Evolutionary conservation across 2,888 invertebrate species (phyloP).

Genomic region (Pandemis cinnamomeana): DNA sequence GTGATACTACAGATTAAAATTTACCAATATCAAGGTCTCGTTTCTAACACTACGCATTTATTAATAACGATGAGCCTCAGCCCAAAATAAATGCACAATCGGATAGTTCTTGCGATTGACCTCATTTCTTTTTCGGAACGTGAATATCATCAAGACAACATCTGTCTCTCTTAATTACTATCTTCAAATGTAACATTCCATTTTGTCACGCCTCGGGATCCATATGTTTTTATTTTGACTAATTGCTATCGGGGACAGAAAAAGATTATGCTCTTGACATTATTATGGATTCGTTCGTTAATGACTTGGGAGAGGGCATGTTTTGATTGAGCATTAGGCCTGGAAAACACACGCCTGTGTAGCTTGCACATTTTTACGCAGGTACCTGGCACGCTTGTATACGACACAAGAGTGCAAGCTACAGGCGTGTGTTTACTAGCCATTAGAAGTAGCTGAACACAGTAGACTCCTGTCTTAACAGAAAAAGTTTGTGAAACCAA

Average conservation of each 20-base stretch:
- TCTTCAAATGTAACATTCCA: constrained; percentile 20
- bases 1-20: constrained; percentile 3
- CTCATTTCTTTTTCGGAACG: constrained; percentile 68
- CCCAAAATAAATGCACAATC: constrained; percentile 57
- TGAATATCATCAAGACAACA: constrained; percentile 47
- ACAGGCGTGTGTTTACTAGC: no score
- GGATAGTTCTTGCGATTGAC: constrained; percentile 63
- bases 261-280: constrained; percentile 1
- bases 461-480: neutral
- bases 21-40: constrained; percentile 37
- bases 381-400: no score
- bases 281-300: neutral
- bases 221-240: neutral
- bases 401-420: no score
- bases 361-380: no score
- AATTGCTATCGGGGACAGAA: neutral
- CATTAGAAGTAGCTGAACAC: neutral
- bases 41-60: constrained; percentile 24
- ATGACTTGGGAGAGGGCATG: neutral
- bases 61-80: constrained; percentile 36
- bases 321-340: neutral
- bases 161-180: constrained; percentile 37
- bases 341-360: no score
- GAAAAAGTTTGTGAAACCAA: neutral
- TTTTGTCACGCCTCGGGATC: constrained; percentile 1